These are phyloP conservation scores for Cromileptes altivelis DNA, from an alignment of 2,113 vertebrate genomes.

Conservation along the genomic window DNA sequence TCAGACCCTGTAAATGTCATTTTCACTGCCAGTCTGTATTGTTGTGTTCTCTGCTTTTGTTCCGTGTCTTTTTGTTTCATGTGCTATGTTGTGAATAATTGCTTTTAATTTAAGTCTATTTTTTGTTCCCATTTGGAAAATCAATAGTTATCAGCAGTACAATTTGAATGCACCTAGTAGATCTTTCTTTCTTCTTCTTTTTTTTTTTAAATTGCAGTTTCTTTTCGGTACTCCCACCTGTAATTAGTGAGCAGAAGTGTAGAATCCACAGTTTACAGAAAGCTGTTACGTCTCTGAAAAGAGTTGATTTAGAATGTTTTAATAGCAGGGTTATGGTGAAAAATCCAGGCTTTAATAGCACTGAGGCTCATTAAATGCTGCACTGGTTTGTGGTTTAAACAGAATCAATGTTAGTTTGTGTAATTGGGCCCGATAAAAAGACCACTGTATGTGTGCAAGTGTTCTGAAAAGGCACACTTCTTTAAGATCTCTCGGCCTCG, in stretches of 20 bases:
- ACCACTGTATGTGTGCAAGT: not conserved
- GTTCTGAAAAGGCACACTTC: not conserved
- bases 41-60: not conserved
- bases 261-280: slow-evolving; percentile 21
- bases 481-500: not conserved
- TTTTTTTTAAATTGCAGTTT: slow-evolving; percentile 1
- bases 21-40: not conserved
- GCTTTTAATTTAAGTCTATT: not conserved
- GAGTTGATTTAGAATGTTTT: slow-evolving; percentile 34
- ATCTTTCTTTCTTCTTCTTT: slow-evolving; percentile 5
- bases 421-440: slow-evolving; percentile 48
- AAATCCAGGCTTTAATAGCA: slow-evolving; percentile 22
- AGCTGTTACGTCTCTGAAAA: slow-evolving; percentile 20
- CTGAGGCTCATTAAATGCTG: slow-evolving; percentile 44
- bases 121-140: slow-evolving; percentile 7
- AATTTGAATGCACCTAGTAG: slow-evolving; percentile 6
- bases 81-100: slow-evolving; percentile 16
- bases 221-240: slow-evolving; percentile 33
- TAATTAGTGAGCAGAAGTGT: slow-evolving; percentile 13
- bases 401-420: slow-evolving; percentile 55
- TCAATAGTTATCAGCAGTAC: slow-evolving; percentile 2
- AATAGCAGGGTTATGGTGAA: slow-evolving; percentile 29
- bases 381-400: slow-evolving; percentile 43
- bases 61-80: not conserved
- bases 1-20: slow-evolving; percentile 28